Percentiles rank a stretch among this genome's conserved stretches.
Evolutionary conservation across 2,888 invertebrate species (phyloP).

Genomic region (Phrixothrix hirtus): DNA sequence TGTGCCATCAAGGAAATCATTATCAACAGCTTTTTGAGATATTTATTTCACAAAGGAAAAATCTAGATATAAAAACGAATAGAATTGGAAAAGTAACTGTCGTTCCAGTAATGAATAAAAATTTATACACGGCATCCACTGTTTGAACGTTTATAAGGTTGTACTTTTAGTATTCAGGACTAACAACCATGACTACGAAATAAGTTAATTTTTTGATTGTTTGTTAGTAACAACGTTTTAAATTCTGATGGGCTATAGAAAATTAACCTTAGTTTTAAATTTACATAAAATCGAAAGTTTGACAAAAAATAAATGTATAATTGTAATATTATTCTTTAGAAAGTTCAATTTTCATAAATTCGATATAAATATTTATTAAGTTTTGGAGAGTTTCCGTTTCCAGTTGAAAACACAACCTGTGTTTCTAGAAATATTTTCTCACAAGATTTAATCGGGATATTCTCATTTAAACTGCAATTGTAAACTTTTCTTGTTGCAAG

Average conservation of each 20-base stretch:
- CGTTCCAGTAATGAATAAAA: not conserved
- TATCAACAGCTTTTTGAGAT: slow-evolving; percentile 8
- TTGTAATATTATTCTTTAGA: no score
- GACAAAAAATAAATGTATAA: no score
- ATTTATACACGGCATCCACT: no score
- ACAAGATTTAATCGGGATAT: slow-evolving; percentile 37
- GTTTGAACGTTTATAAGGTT: no score
- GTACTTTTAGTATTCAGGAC: no score
- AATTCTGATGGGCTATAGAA: no score
- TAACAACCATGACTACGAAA: no score
- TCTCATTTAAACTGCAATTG: slow-evolving; percentile 27
- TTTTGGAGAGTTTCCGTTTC: slow-evolving; percentile 37
- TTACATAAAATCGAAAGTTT: no score
- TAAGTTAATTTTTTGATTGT: no score
- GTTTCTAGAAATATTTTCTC: slow-evolving; percentile 39
- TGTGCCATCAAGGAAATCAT: slow-evolving; percentile 7
- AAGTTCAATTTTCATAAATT: not conserved
- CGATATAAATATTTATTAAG: no score
- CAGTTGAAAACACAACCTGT: slow-evolving; percentile 40
- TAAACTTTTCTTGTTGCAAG: slow-evolving; percentile 34
- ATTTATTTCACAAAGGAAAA: not conserved
- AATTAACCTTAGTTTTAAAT: no score
- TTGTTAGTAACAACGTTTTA: no score
- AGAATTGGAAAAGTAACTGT: slow-evolving; percentile 2
- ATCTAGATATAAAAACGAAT: slow-evolving; percentile 2